These are phyloP conservation scores for Belgica antarctica DNA, from an alignment of 2,888 invertebrate species.

Conservation along the genomic window DNA sequence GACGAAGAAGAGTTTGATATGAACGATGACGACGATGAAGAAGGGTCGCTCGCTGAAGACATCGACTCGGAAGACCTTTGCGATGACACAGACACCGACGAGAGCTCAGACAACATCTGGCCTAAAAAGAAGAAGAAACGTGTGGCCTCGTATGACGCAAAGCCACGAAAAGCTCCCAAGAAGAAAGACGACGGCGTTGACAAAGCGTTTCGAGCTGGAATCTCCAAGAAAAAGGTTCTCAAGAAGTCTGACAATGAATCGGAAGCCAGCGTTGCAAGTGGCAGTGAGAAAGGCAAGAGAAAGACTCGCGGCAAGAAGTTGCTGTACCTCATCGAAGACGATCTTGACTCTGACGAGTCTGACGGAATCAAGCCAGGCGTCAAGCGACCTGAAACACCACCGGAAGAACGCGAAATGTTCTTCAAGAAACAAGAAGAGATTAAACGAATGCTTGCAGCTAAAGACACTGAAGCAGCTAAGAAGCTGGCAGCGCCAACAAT, in stretches of 20 bases:
- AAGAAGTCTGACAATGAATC: constrained; percentile 58
- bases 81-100: constrained; percentile 53
- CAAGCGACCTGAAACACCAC: constrained; percentile 54
- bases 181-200: constrained; percentile 50
- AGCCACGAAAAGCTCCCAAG: constrained; percentile 47
- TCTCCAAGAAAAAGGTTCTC: constrained; percentile 57
- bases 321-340: constrained; percentile 53
- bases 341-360: constrained; percentile 53
- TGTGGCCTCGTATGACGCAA: constrained; percentile 39
- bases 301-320: constrained; percentile 53
- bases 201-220: constrained; percentile 57
- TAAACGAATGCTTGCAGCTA: constrained; percentile 55
- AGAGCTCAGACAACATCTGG: constrained; percentile 53
- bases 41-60: constrained; percentile 53
- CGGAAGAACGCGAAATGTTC: constrained; percentile 55
- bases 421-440: constrained; percentile 55
- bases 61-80: constrained; percentile 55
- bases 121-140: constrained; percentile 52
- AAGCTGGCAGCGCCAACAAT: constrained; percentile 50
- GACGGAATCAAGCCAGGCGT: constrained; percentile 55
- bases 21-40: constrained; percentile 61
- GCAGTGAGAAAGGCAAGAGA: constrained; percentile 48
- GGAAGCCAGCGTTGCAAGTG: constrained; percentile 52
- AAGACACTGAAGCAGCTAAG: constrained; percentile 54
- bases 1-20: constrained; percentile 63